Percentiles rank a stretch among this genome's conserved stretches.
These are phyloP conservation scores for Galaxea fascicularis DNA, from an alignment of 92 coral and sea anemone species.

Conservation along the genomic window DNA sequence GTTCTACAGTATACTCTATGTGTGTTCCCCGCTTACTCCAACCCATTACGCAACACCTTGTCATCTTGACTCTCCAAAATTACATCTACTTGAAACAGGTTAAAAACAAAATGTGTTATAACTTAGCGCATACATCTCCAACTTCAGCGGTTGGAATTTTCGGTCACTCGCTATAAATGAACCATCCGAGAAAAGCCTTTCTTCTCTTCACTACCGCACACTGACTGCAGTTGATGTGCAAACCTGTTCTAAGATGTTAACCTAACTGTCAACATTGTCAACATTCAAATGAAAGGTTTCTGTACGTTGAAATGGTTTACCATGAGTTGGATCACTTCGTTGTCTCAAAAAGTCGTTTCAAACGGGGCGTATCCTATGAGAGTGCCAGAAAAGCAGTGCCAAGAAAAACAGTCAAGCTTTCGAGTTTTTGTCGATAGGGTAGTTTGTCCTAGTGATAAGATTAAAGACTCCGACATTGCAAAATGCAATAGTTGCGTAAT, in stretches of 20 bases:
- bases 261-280: too few relatives aligned
- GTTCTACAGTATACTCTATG: too few relatives aligned
- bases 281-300: too few relatives aligned
- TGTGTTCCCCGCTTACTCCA: too few relatives aligned
- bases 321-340: background rate
- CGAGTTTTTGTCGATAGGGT: background rate
- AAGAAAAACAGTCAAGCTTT: background rate
- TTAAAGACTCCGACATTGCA: background rate
- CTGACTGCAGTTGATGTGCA: background rate
- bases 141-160: too few relatives aligned
- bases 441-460: background rate
- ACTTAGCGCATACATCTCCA: too few relatives aligned
- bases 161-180: too few relatives aligned
- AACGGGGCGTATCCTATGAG: background rate
- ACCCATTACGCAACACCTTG: too few relatives aligned
- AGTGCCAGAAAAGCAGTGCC: background rate
- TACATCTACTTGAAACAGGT: conserved; percentile 61
- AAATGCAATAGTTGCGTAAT: background rate
- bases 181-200: background rate
- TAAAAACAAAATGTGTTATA: too few relatives aligned
- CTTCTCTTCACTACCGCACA: background rate
- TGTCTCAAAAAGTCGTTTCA: background rate
- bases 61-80: conserved; percentile 84
- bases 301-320: background rate
- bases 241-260: background rate